Conservation (phyloP, 2,888 invertebrate genomes). For the Mesorhabditis spiculigera region DNA sequence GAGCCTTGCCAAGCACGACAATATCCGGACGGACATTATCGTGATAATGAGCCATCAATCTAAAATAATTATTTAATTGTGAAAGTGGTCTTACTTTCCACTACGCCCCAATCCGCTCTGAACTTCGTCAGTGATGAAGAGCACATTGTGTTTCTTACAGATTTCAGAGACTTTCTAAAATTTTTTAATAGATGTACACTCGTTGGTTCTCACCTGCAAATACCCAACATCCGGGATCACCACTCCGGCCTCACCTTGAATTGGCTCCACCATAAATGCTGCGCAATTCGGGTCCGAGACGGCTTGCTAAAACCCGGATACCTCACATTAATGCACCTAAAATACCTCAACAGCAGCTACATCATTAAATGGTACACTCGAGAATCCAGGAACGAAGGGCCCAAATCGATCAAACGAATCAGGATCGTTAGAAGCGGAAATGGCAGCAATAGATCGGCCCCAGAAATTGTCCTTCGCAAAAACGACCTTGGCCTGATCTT, state of each 20-base stretch:
- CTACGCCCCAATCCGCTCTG: constrained; percentile 89
- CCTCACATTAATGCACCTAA: background rate
- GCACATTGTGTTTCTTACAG: constrained; percentile 82
- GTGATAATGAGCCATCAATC: constrained; percentile 77
- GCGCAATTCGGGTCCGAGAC: constrained; percentile 79
- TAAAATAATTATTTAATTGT: constrained; percentile 37
- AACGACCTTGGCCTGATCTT: constrained; percentile 70
- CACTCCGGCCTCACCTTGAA: constrained; percentile 94
- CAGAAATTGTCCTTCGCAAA: constrained; percentile 92
- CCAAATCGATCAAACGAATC: constrained; percentile 77
- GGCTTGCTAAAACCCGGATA: constrained; percentile 65
- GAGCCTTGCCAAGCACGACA: constrained; percentile 83
- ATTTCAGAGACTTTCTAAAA: constrained; percentile 73
- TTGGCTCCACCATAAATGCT: constrained; percentile 94
- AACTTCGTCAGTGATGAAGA: constrained; percentile 92
- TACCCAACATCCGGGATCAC: constrained; percentile 83
- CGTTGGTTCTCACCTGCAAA: constrained; percentile 62
- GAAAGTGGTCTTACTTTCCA: constrained; percentile 67
- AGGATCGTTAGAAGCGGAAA: constrained; percentile 85
- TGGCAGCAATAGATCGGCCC: constrained; percentile 85
- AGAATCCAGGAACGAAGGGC: constrained; percentile 88
- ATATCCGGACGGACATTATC: constrained; percentile 88
- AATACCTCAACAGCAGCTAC: constrained; percentile 75
- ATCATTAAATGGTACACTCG: constrained; percentile 80
- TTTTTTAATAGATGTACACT: background rate